Evolutionary conservation across 2,888 invertebrate species (phyloP).

Genomic region (Vannuccia rotundouncinata): DNA sequence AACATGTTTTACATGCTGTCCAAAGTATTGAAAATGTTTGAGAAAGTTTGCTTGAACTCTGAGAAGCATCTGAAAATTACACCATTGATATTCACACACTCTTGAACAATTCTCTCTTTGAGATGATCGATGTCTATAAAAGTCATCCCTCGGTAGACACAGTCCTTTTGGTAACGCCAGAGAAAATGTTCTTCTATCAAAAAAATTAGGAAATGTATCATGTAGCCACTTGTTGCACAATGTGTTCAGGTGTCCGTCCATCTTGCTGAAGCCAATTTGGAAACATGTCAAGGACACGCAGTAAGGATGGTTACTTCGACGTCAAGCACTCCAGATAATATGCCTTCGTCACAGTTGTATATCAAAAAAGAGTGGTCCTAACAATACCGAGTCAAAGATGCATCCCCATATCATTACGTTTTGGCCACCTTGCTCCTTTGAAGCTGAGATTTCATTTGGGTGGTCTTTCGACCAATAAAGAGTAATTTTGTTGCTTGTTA

Average conservation of each 20-base stretch:
- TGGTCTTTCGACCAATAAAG: background rate
- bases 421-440: background rate
- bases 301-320: background rate
- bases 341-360: background rate
- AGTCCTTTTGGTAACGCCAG: background rate
- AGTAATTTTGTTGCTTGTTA: no score
- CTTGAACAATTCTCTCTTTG: background rate
- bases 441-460: background rate
- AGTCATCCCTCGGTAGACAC: background rate
- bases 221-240: background rate
- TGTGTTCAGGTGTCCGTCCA: no score
- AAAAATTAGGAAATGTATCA: background rate
- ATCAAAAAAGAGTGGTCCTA: background rate
- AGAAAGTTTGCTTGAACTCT: background rate
- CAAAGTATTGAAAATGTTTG: background rate
- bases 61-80: background rate
- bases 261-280: background rate
- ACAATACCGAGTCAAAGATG: background rate
- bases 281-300: background rate
- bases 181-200: background rate
- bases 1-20: background rate
- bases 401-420: background rate
- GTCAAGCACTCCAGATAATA: background rate
- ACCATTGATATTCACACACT: background rate
- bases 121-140: background rate